A percentile compares a stretch with the other conserved stretches of the same genome.
Evolutionary conservation across 2,113 vertebrate genomes (phyloP).

Genomic region (Chloebia gouldiae): DNA sequence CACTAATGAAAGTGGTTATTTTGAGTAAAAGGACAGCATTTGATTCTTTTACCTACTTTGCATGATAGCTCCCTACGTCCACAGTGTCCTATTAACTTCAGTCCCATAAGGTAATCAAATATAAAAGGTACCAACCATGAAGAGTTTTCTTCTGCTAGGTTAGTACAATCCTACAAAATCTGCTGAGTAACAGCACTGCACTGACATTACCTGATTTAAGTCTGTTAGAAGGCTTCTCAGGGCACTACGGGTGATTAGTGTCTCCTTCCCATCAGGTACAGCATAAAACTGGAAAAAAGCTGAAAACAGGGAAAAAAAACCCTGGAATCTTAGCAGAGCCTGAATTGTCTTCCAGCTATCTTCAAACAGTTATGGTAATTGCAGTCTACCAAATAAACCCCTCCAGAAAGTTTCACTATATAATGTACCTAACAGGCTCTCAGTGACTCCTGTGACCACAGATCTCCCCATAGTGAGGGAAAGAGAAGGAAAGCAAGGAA

Average conservation of each 20-base stretch:
- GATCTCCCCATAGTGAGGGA: not conserved
- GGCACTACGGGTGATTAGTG: constrained; percentile 67
- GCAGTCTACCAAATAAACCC: not conserved
- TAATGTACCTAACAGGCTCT: not conserved
- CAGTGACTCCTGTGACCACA: not conserved
- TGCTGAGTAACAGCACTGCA: not conserved
- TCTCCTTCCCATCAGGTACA: not conserved
- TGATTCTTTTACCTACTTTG: not conserved
- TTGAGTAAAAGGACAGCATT: not conserved
- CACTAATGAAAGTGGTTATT: not conserved
- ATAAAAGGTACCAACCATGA: not conserved
- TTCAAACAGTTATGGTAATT: not conserved
- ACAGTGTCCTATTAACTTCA: not conserved
- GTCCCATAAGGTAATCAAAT: not conserved
- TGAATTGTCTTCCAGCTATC: not conserved
- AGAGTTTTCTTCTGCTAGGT: not conserved
- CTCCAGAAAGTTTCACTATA: not conserved
- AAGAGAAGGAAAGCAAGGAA: not conserved
- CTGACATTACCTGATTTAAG: constrained; percentile 78
- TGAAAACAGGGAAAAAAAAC: not conserved
- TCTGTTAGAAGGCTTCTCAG: constrained; percentile 79
- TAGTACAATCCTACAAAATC: not conserved
- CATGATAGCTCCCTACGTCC: not conserved
- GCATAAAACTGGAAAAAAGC: constrained; percentile 77
- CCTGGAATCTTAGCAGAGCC: not conserved